phyloP scores from a whole-genome alignment of 1,140 invertebrate species.

The Polyergus mexicanus region DNA sequence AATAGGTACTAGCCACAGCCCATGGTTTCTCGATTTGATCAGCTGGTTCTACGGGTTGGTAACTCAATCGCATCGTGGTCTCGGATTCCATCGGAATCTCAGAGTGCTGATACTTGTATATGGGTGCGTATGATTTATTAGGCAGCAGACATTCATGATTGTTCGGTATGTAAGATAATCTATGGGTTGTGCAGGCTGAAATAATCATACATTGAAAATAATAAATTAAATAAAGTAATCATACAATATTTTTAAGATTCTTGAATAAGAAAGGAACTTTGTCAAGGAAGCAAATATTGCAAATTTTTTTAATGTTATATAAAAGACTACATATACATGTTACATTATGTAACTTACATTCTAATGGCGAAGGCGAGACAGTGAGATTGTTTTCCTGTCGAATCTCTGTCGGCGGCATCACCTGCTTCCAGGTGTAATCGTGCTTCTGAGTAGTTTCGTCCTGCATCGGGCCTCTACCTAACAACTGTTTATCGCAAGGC shows the following conservation, averaged over 20 bases:
- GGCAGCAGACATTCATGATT: conserved; percentile 69
- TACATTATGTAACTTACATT: conserved; percentile 73
- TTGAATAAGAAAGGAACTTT: background rate
- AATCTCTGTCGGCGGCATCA: conserved; percentile 11
- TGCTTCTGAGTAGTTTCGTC: conserved; percentile 91
- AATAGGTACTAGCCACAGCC: conserved; percentile 68
- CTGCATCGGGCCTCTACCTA: conserved; percentile 90
- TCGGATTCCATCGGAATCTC: conserved; percentile 87
- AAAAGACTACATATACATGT: too few species aligned
- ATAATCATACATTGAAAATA: conserved; percentile 6
- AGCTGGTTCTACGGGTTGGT: conserved; percentile 77
- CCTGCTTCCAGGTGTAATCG: conserved; percentile 87
- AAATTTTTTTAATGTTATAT: conserved; percentile 4
- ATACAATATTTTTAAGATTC: background rate
- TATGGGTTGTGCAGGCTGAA: conserved; percentile 82
- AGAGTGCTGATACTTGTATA: conserved; percentile 82
- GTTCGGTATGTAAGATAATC: conserved; percentile 80
- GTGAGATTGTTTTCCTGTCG: conserved; percentile 74
- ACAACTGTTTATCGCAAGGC: conserved; percentile 74
- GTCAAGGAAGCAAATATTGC: conserved; percentile 1
- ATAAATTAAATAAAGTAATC: background rate
- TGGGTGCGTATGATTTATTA: conserved; percentile 78
- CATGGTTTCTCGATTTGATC: conserved; percentile 75
- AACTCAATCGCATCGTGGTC: conserved; percentile 82
- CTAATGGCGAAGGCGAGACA: conserved; percentile 73